Evolutionary conservation across 2,113 vertebrate genomes (phyloP).

Genomic region (Rhinopomastus cyanomelas): DNA sequence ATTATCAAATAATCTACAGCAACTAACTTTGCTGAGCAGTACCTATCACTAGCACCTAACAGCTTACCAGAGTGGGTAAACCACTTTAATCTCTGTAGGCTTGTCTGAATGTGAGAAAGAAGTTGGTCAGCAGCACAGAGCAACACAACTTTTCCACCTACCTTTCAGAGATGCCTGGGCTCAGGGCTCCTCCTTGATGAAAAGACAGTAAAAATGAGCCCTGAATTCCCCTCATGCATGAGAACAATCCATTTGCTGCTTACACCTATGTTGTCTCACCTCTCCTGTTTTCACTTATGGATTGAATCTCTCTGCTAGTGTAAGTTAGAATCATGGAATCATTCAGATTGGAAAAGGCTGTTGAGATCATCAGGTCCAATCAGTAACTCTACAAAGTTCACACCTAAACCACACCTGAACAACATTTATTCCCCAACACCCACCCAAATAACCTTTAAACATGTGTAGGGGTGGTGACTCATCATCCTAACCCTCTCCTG

Average conservation of each 20-base stretch:
- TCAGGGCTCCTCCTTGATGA: neutral
- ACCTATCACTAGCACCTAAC: neutral
- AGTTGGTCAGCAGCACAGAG: neutral
- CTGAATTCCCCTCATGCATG: neutral
- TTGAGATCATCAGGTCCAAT: too few relatives aligned
- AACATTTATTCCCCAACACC: too few relatives aligned
- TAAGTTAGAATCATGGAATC: too few relatives aligned
- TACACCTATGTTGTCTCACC: neutral
- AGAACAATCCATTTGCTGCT: neutral
- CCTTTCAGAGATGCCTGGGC: neutral
- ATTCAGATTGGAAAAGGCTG: too few relatives aligned
- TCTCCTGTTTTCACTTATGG: neutral
- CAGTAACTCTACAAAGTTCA: too few relatives aligned
- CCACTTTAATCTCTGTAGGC: neutral
- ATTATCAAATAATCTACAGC: neutral
- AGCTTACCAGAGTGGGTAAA: neutral
- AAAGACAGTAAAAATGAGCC: neutral
- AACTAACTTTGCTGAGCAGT: neutral
- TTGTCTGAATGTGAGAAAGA: neutral
- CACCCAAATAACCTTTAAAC: too few relatives aligned
- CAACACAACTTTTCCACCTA: neutral
- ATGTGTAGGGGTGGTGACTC: too few relatives aligned
- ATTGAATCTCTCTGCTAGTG: neutral
- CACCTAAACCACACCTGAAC: too few relatives aligned
- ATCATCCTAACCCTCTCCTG: too few relatives aligned